Evolutionary conservation across 2,113 vertebrate species (phyloP), one percentile per base, ranked within the genome.

Genomic region (Actenoides lindsayi): DNA sequence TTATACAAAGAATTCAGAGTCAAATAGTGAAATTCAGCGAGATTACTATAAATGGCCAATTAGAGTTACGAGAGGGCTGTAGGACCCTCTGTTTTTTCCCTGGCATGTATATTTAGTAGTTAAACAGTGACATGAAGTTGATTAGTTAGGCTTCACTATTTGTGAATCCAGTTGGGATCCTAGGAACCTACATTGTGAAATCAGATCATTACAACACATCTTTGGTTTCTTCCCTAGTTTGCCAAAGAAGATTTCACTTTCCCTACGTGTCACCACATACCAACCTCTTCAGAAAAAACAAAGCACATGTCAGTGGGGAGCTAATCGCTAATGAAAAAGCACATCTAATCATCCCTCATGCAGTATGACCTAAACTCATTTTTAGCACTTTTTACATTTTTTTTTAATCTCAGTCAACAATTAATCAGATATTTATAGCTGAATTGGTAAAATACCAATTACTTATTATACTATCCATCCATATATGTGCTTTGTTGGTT

Each of bases 21-120:
- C 93, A 95, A 97, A 97, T 74, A 94, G 94, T 91, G 91, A 97
- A 97, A 98, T 95, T 95, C 96, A 68, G 67, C 93, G 70, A 94
- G 96, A 98, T 97, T 97, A 97, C 73, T 68, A 53, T 83, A 94
- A 94, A 65, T 80, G 90, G 83, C 82, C 71, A 79, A 54, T 90
- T 77, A 53, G 30, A 86, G 54, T 60, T 92, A 82, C 17, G 11
- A 10, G 16, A 2, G 21, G 68, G 95, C 92, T 96, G 59, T 73
- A 97, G 94, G 88, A 89, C 31, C 33, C 57, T 92, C 37, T n/a
- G 9, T 79, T 97, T 97, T 97, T 96, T 30, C 70, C 73, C 74
- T 84, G 93, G 50, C 27, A 14, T 16, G 31, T 92, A 24, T 41
- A 75, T 80, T 92, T 95, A 64, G 89, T 42, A 94, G 59, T 62